phyloP scores from a whole-genome alignment of 1,140 invertebrate species.

The Olivierus martensii region DNA sequence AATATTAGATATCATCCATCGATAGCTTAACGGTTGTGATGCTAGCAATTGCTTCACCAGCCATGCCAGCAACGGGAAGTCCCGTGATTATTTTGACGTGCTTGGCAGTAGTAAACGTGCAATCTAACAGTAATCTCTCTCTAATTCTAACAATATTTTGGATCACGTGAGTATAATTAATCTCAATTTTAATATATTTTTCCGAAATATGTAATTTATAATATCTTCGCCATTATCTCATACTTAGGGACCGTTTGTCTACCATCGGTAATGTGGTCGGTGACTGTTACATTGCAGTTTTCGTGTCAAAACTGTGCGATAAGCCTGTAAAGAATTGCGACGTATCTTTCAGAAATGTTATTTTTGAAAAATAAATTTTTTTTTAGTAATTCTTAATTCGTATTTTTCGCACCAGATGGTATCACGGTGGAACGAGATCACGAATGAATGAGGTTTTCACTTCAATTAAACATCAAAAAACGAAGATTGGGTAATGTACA shows the following conservation, averaged over 20 bases:
- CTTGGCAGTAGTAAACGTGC: not conserved
- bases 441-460: no score
- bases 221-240: no score
- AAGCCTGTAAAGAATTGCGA: no score
- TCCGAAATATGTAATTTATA: constrained; percentile 9
- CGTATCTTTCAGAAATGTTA: no score
- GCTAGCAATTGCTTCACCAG: not conserved
- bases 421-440: no score
- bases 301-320: constrained; percentile 67
- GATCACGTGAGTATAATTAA: not conserved
- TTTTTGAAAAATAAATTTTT: no score
- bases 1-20: not conserved
- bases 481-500: no score
- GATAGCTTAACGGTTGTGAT: not conserved
- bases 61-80: not conserved
- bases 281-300: constrained; percentile 70
- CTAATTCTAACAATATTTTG: not conserved
- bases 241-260: constrained; percentile 63
- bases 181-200: not conserved
- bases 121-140: not conserved
- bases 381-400: no score
- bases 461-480: no score
- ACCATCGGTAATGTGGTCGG: constrained; percentile 80
- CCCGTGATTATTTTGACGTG: not conserved
- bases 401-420: no score